A percentile compares a stretch with the other conserved stretches of the same genome.
Evolutionary conservation across 2,113 vertebrate species (phyloP).

Genomic region (Callospermophilus lateralis): DNA sequence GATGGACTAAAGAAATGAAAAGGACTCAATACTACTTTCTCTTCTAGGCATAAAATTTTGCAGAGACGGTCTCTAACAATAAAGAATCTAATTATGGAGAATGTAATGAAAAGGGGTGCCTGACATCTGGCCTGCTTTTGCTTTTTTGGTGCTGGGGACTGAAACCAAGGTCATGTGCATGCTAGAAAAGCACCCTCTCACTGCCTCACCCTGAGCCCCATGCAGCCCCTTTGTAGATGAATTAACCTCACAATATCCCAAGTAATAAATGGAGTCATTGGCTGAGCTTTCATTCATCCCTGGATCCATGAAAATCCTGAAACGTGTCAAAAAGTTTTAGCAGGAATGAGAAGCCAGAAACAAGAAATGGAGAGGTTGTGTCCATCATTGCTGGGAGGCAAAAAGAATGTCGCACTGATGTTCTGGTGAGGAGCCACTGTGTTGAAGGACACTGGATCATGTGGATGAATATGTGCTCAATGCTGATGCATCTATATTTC

Average conservation of each 20-base stretch:
- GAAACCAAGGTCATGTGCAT: neutral
- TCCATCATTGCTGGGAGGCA: neutral
- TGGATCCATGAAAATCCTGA: neutral
- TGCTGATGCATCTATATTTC: neutral
- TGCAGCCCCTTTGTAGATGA: neutral
- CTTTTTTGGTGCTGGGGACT: neutral
- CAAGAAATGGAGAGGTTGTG: neutral
- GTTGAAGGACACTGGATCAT: neutral
- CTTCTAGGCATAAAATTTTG: conserved; percentile 32
- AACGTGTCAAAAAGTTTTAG: neutral
- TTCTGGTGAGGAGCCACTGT: neutral
- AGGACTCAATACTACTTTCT: neutral
- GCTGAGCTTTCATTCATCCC: neutral
- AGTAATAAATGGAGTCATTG: neutral
- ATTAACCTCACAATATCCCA: neutral
- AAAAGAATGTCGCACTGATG: neutral
- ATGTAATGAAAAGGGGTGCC: neutral
- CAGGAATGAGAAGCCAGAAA: neutral
- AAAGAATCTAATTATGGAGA: neutral
- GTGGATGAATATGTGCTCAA: neutral
- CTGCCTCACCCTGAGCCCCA: too few relatives aligned
- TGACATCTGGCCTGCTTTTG: neutral
- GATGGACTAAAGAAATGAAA: neutral
- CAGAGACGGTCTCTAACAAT: neutral
- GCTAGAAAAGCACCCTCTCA: neutral